Evolutionary conservation across 2,113 vertebrate species (phyloP), one percentile per base, ranked within the genome.

Genomic region (Phalacrocorax carbo): DNA sequence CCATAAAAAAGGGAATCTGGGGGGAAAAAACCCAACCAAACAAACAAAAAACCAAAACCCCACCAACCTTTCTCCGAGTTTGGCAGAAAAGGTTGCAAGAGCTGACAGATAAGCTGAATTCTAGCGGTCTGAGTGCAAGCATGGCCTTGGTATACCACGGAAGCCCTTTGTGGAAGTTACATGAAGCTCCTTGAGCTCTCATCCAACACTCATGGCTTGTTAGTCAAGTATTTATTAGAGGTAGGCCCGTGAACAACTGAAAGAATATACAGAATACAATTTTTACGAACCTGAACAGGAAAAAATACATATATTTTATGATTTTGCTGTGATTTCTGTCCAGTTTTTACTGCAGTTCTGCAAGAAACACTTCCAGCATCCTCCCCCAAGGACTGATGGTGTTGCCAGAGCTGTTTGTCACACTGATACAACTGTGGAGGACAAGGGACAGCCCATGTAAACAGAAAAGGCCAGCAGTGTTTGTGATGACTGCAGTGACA

Each of bases 221-320:
- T 18, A 57, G 6, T 11, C 26, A 42, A 68, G 10, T 18, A 40
- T 20, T 78, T 73, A 69, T 57, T 34, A 42, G 46, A 69, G 42
- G 19, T 14, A 66, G 29, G 44, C 26, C 69, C 19, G 7, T 25
- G 15, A 65, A 15, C 3, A 14, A 36, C 12, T 62, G 46, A 18
- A 38, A 48, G 26, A 57, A 64, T 2, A 32, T 1, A 61, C 7
- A 80, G 11, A 62, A 54, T 51, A 58, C 18, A 18, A 32, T 25
- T 91, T 66, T 46, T 65, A 68, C 34, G 51, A 3, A 42, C 22
- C 15, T 51, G 6, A 36, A 22, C 5, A 5, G 17, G 36, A 17
- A 12, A 1, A n/a, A 30, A 69, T 9, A 2, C 0, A 19, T 0
- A 1, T 5, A 36, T 16, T 16, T 62, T 27, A 22, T 15, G 22